Base-by-base conservation (phyloP, 2,888 invertebrate species). In the Carabus problematicus region DNA sequence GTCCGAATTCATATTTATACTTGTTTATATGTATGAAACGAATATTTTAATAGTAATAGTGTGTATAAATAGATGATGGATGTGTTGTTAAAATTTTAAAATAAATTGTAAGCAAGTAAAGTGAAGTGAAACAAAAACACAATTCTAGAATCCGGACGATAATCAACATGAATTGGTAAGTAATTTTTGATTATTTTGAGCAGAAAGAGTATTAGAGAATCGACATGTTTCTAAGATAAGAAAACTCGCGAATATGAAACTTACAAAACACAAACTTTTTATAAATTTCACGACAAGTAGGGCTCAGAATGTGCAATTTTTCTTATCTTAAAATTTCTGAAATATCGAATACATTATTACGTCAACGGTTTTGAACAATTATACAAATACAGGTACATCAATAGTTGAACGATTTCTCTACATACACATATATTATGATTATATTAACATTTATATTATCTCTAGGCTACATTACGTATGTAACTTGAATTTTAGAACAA, bases 261-360 rank as follows among this genome's bases (percentile, higher is more conserved):
- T 61, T 61, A 61, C 39, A 61, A 61, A 61, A 61, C 6, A 47
- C 12, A 14, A 16, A 9, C 16, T n/a, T 61, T 61, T 61, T 61
- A 47, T 61, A 61, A 61, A 61, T 61, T 61, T 61, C 61, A 61
- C 39, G 39, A 61, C 18, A 61, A 45, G 49, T 39, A 43, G 64
- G 64, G 64, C 64, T 64, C 64, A 64, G 63, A 42, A 12, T 63
- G 19, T 29, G n/a, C 61, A 64, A 45, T 43, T 64, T 55, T 42
- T 64, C 39, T 41, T 64, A 55, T 55, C 56, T 39, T 47, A 56
- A 18, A 55, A 29, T 29, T 29, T 29, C 29, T 29, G 29, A 29
- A 6, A 29, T 29, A 29, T 29, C 29, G 29, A 29, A 29, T 29
- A 29, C 29, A 29, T 29, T n/a, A n/a, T n/a, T 29, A 29, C 29